Conservation (phyloP, 2,797 vertebrate species). For the Epinephelus coioides region DNA sequence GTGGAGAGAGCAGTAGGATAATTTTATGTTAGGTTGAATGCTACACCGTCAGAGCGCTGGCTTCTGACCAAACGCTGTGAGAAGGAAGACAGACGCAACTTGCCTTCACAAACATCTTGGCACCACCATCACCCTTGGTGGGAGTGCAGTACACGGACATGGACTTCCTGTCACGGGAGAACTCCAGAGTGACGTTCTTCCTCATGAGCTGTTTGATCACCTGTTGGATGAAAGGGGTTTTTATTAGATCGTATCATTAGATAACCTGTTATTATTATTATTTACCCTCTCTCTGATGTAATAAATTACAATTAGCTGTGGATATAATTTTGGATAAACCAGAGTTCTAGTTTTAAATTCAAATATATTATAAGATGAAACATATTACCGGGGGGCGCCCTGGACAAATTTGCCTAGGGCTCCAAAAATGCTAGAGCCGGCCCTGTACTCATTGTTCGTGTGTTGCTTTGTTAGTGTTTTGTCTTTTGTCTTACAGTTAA, state of each 20-base stretch:
- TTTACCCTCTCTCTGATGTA: no score
- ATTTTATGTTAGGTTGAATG: not conserved
- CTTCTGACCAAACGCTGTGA: not conserved
- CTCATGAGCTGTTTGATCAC: conserved; percentile 96
- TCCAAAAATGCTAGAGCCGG: no score
- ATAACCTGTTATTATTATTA: no score
- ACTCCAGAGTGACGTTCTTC: conserved; percentile 96
- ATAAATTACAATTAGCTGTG: no score
- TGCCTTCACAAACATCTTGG: conserved; percentile 97
- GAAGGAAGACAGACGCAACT: conserved; percentile 7
- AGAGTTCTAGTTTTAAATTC: no score
- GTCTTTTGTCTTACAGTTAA: no score
- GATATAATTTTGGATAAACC: no score
- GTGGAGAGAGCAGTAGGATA: conserved; percentile 9
- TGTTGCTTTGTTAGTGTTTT: no score
- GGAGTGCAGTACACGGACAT: conserved; percentile 97
- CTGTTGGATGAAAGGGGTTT: conserved; percentile 69
- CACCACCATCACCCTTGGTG: conserved; percentile 90
- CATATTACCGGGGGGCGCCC: no score
- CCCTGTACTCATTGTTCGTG: no score
- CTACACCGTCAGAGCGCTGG: not conserved
- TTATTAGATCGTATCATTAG: not conserved
- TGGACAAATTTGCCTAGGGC: no score
- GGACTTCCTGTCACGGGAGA: conserved; percentile 97
- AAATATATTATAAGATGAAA: no score